These are phyloP conservation scores for Nowickia ferox DNA, from an alignment of 2,888 invertebrate species.

Conservation along the genomic window DNA sequence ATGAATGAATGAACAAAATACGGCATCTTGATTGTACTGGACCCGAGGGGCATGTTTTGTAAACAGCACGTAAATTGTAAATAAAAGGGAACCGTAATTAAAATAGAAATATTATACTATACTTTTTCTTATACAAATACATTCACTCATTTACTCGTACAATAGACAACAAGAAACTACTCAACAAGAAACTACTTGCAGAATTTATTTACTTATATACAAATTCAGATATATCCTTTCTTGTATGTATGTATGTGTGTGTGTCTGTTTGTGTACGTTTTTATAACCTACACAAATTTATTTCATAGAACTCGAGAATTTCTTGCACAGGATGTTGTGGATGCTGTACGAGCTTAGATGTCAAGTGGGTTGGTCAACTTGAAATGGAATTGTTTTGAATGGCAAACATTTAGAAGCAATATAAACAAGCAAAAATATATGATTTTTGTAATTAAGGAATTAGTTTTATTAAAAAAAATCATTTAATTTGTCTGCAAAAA, in stretches of 20 bases:
- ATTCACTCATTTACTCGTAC: constrained; percentile 19
- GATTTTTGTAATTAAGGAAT: constrained; percentile 51
- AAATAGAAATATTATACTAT: constrained; percentile 52
- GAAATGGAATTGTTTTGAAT: constrained; percentile 48
- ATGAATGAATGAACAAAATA: constrained; percentile 45
- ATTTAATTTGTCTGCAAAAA: neutral
- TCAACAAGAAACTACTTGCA: constrained; percentile 37
- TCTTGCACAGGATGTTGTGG: neutral
- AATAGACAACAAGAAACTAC: constrained; percentile 51
- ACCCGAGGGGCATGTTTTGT: constrained; percentile 57
- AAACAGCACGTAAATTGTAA: constrained; percentile 64
- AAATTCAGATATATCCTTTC: neutral
- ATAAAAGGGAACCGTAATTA: constrained; percentile 62
- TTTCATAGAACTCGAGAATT: neutral
- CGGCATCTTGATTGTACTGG: constrained; percentile 58
- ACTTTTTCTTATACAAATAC: constrained; percentile 4
- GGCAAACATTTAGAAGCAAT: constrained; percentile 31
- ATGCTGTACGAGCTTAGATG: constrained; percentile 21
- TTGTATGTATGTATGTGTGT: neutral
- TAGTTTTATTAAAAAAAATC: constrained; percentile 40
- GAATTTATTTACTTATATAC: neutral
- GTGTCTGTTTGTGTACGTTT: neutral
- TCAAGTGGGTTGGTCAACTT: constrained; percentile 56
- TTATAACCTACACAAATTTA: neutral
- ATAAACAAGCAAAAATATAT: neutral